Percentiles rank a stretch among this genome's conserved stretches.
These are phyloP conservation scores for Ariopsis seemanni DNA, from an alignment of 2,113 vertebrate species.

Conservation along the genomic window DNA sequence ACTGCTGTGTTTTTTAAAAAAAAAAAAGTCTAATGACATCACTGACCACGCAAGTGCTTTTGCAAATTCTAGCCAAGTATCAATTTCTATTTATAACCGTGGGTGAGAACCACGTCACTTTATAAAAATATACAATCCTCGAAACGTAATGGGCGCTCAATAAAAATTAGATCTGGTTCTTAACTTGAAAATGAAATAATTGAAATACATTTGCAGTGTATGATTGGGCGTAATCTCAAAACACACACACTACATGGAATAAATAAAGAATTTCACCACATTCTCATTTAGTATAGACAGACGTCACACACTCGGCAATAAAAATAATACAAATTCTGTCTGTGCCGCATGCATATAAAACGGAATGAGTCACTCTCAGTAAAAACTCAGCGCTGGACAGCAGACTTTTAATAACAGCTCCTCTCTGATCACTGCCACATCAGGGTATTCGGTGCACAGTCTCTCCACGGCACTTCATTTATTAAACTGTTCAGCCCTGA, in stretches of 20 bases:
- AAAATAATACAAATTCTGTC: background rate
- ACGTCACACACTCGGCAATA: background rate
- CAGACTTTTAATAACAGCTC: slow-evolving; percentile 33
- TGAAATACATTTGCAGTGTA: background rate
- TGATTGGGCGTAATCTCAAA: background rate
- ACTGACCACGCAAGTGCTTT: slow-evolving; percentile 3
- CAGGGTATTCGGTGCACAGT: background rate
- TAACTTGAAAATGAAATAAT: background rate
- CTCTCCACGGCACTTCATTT: background rate
- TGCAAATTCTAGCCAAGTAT: background rate
- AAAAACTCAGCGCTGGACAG: slow-evolving; percentile 15
- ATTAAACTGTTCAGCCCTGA: slow-evolving; percentile 29
- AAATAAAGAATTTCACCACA: background rate
- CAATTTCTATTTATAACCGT: background rate
- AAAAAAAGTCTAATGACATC: background rate
- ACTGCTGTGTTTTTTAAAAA: background rate
- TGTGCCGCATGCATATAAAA: background rate
- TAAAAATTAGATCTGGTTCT: background rate
- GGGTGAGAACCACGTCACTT: background rate
- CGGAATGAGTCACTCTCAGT: background rate
- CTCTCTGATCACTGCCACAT: slow-evolving; percentile 19
- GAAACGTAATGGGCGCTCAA: background rate
- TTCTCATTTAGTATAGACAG: background rate
- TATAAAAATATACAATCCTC: background rate
- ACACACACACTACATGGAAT: background rate